These are phyloP conservation scores for Melanerpes aurifrons DNA, from an alignment of 2,113 vertebrate genomes.

Conservation along the genomic window DNA sequence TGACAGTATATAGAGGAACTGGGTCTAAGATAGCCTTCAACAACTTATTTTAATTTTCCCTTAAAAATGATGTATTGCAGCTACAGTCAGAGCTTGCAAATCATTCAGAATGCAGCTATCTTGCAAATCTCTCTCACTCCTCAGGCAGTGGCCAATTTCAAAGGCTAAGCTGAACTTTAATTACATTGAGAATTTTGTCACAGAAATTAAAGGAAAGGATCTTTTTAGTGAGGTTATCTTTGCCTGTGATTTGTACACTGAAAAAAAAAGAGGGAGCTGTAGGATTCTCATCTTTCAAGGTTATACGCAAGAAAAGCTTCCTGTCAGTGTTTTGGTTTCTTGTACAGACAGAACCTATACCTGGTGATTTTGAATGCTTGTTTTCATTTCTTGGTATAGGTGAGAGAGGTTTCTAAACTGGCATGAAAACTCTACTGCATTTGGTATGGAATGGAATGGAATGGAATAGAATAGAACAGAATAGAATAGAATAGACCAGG, in stretches of 20 bases:
- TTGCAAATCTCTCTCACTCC: background rate
- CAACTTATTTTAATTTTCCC: background rate
- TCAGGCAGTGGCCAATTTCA: background rate
- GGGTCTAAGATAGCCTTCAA: background rate
- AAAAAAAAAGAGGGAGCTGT: background rate
- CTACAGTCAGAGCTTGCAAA: background rate
- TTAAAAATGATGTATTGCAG: background rate
- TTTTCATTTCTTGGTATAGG: background rate
- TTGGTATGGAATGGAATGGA: background rate
- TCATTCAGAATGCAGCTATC: background rate
- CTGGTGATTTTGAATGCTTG: background rate
- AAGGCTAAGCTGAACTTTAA: background rate
- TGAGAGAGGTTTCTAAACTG: background rate
- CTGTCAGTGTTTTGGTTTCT: background rate
- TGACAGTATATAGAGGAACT: background rate
- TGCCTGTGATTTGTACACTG: background rate
- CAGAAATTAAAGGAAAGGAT: background rate
- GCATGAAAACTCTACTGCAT: background rate
- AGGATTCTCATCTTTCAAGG: background rate
- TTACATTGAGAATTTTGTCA: background rate
- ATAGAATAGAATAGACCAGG: no score
- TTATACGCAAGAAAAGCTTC: background rate
- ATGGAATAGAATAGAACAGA: background rate
- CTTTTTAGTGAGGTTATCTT: background rate
- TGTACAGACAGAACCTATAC: background rate